These are phyloP conservation scores for Colossoma macropomum DNA, from an alignment of 2,113 vertebrate genomes.

Conservation along the genomic window DNA sequence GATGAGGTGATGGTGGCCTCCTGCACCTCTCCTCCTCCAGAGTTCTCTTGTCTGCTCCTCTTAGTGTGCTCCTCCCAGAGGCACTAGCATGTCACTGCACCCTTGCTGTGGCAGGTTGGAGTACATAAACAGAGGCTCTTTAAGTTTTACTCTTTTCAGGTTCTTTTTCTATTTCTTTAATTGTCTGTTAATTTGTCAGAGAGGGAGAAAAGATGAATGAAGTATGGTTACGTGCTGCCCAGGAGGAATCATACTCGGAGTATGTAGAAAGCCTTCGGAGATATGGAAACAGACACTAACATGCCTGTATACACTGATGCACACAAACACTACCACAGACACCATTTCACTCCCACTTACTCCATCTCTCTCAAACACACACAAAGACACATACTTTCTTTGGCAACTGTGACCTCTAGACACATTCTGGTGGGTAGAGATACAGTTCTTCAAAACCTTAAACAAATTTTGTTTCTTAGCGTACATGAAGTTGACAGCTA, in stretches of 20 bases:
- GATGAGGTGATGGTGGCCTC: background rate
- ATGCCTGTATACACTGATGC: constrained; percentile 6
- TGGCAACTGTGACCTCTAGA: background rate
- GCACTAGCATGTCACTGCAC: constrained; percentile 41
- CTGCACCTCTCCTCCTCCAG: background rate
- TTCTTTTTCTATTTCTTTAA: constrained; percentile 44
- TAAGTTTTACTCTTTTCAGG: constrained; percentile 46
- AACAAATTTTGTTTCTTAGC: background rate
- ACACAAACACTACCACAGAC: constrained; percentile 38
- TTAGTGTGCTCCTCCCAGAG: constrained; percentile 33
- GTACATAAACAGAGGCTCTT: constrained; percentile 28
- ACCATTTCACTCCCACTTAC: background rate
- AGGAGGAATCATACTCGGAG: constrained; percentile 23
- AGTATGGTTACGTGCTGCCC: constrained; percentile 26
- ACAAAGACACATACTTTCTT: background rate
- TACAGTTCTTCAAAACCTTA: background rate
- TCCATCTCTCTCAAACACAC: constrained; percentile 5
- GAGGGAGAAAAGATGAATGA: constrained; percentile 38
- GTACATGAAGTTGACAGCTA: background rate
- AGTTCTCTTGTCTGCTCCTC: constrained; percentile 24
- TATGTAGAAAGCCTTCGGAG: constrained; percentile 13
- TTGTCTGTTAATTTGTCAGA: constrained; percentile 41
- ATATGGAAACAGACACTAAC: constrained; percentile 15
- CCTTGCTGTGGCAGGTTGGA: constrained; percentile 10
- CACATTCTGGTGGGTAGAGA: background rate